Base-by-base conservation (phyloP, 2,797 vertebrate genomes). In the Diglossa cyanea region DNA sequence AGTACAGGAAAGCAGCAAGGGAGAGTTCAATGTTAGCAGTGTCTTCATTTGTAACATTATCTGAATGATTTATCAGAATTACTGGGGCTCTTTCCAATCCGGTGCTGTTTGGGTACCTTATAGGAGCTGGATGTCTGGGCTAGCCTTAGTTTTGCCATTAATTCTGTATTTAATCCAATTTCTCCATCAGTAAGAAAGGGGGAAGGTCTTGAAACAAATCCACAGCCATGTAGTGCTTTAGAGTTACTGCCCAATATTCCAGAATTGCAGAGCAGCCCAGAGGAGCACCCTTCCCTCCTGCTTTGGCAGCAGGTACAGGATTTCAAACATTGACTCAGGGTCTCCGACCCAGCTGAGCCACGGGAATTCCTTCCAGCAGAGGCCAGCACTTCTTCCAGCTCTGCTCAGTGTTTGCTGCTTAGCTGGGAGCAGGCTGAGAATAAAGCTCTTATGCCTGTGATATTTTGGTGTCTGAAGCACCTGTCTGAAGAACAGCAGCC, bases 371-470 rank as follows among this genome's bases (percentile, higher is more conserved):
- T 84, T 72, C 76, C 80, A 81, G 70, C 57, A 86, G 76, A 79
- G 70, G 70, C 81, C 80, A 94, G 62, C 88, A 26, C 47, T 60
- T 82, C 71, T 54, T 39, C 70, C 76, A 65, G 73, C 57, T 81
- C 35, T 37, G 54, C 66, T 77, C 50, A 8, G 16, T 0, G 0
- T 39, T 15, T 25, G 5, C 33, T 54, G 50, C 68, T 75, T 4
- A 50, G 51, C 73, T 37, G 62, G 50, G 40, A 5, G 1, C 21
- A 42, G 57, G 16, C 31, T 24, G 28, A 42, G 47, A 31, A 72
- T 54, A n/a, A 75, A 55, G 26, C 73, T 58, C 47, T 12, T 5
- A 1, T 5, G 33, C 33, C 33, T 44, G 12, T 9, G 48, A 9
- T 68, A 24, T 33, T 80, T 23, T 71, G 37, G 68, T 54, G 62